Conservation (phyloP, 2,888 invertebrate species). For the Arctia plantaginis region DNA sequence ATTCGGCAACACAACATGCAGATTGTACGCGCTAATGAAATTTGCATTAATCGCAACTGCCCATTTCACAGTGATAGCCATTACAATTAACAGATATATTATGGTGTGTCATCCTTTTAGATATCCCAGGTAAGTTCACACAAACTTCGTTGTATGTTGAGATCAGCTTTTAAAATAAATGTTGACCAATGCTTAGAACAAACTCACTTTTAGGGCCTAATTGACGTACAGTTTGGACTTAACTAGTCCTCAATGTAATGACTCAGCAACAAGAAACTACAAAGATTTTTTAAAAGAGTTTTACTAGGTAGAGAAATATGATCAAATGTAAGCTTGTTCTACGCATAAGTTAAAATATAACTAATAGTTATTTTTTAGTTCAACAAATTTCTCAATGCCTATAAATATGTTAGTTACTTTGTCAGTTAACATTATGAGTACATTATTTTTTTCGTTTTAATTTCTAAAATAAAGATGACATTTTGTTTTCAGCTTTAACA, state of each 20-base stretch:
- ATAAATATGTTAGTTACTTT: not conserved
- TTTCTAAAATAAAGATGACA: not conserved
- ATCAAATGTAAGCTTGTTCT: not conserved
- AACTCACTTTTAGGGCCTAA: not conserved
- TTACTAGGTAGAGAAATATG: no score
- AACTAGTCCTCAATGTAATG: no score
- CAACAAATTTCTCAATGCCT: no score
- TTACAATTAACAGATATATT: constrained; percentile 93
- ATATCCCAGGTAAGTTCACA: constrained; percentile 88
- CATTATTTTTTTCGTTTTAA: not conserved
- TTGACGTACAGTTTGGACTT: not conserved
- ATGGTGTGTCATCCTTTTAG: constrained; percentile 92
- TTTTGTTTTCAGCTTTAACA: constrained; percentile 87
- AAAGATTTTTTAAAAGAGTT: not conserved
- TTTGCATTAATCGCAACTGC: constrained; percentile 92
- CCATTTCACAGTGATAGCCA: constrained; percentile 91
- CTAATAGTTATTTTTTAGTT: no score
- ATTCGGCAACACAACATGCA: constrained; percentile 89
- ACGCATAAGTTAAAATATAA: not conserved
- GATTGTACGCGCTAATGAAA: constrained; percentile 90
- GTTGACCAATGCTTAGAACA: no score
- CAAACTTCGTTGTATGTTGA: no score
- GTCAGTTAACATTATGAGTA: not conserved
- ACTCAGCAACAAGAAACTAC: not conserved
- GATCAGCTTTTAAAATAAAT: no score